Evolutionary conservation across 2,888 invertebrate species (phyloP), one percentile per base, ranked within the genome.

Genomic region (Cantharis flavilabris): DNA sequence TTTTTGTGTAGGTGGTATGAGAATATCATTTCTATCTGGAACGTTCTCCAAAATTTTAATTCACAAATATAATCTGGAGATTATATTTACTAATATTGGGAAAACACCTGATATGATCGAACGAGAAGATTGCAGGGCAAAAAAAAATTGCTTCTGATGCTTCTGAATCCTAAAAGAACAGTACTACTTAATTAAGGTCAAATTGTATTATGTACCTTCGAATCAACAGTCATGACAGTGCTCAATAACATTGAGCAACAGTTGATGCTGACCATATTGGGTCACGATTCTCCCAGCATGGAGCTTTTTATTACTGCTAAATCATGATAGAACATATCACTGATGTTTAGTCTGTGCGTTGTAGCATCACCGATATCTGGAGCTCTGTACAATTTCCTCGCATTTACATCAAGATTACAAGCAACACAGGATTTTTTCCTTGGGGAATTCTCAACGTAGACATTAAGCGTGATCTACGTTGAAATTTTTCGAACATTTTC

Each of bases 1-100:
- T 72, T 26, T 72, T 72, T 72, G 72, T 49, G 72, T 72, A 67
- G 72, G 67, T 67, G 49, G 72, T 67, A 62, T 63, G 49, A 62
- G 64, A 30, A 65, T 28, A 23, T 65, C 64, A 64, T 30, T 72
- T 65, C 16, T 13, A 49, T 49, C n/a, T 49, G 11, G 33, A 5
- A 49, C 13, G 7, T 49, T 49, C n/a, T 5, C 49, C n/a, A 13
- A n/a, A 49, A 2, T n/a, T 49, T 49, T n/a, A 49, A 33, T 13
- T 33, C 3, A 33, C 4, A 11, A 13, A 33, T 13, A 13, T 33
- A 23, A 23, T 4, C 7, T 23, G 5, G 23, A 23, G 23, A 23
- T 20, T 20, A 16, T 1, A 16, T 16, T 16, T 16, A 1, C 16
- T 16, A 16, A 16, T 16, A 16, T 16, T 16, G 16, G 16, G 16